phyloP scores from a whole-genome alignment of 2,113 vertebrate species.

The Peromyscus polionotus region DNA sequence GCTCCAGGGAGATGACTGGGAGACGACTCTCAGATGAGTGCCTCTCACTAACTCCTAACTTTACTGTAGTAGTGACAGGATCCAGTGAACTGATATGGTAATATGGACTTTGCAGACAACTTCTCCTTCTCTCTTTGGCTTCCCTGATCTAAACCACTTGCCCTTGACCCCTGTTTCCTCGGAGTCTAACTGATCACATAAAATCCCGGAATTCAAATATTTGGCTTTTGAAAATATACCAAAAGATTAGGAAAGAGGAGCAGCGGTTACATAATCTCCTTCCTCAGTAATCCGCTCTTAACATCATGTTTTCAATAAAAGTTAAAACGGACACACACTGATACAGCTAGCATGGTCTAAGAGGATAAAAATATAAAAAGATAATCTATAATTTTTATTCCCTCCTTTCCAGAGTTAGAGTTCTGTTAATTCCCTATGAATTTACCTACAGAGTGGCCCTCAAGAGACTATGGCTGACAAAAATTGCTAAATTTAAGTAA shows the following conservation, averaged over 20 bases:
- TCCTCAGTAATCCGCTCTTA: neutral
- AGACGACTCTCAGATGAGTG: neutral
- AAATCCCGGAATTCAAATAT: neutral
- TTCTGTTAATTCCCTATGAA: neutral
- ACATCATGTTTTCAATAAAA: neutral
- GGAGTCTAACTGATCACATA: neutral
- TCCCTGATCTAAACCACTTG: neutral
- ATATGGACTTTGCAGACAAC: too few relatives aligned
- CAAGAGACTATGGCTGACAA: neutral
- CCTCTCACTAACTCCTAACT: neutral
- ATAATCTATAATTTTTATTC: neutral
- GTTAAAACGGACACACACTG: neutral
- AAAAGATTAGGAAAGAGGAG: neutral
- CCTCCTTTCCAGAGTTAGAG: neutral
- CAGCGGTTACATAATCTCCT: neutral
- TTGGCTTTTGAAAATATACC: neutral
- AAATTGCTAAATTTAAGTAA: neutral
- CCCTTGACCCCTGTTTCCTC: neutral
- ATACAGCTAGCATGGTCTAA: neutral
- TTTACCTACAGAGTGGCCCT: neutral
- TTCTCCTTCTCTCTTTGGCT: neutral
- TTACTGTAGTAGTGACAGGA: neutral
- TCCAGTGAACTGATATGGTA: neutral
- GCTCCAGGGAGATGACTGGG: neutral
- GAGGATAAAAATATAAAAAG: neutral